These are phyloP conservation scores for Colostygia pectinataria DNA, from an alignment of 2,888 invertebrate species.

Conservation along the genomic window DNA sequence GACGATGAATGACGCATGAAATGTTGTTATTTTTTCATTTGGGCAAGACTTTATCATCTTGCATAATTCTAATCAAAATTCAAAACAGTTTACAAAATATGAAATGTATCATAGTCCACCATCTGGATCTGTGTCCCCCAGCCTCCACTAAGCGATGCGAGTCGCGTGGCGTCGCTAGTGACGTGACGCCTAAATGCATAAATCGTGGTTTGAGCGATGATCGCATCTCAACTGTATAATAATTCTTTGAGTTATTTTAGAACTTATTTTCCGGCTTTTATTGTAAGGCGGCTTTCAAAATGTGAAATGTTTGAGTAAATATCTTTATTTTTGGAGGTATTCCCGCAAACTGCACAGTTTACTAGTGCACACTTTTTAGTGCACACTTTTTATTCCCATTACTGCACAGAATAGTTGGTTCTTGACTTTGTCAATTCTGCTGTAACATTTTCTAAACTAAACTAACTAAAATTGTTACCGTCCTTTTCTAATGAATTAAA, in stretches of 20 bases:
- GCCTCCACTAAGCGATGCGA: conserved; percentile 19
- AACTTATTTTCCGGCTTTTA: conserved; percentile 30
- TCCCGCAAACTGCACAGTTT: no score
- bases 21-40: no score
- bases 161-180: conserved; percentile 15
- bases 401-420: no score
- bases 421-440: no score
- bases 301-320: neutral
- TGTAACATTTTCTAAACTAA: no score
- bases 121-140: conserved; percentile 17
- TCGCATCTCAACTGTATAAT: conserved; percentile 32
- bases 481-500: no score
- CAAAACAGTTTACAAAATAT: conserved; percentile 17
- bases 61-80: conserved; percentile 8
- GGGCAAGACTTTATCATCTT: no score
- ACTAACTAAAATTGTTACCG: no score
- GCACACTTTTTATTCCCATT: no score
- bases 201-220: conserved; percentile 33
- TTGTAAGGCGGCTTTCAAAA: conserved; percentile 23
- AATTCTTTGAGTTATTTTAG: conserved; percentile 28
- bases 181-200: conserved; percentile 34
- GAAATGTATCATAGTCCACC: conserved; percentile 19
- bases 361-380: no score
- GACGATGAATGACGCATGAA: no score
- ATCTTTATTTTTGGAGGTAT: neutral